Base-by-base conservation (phyloP, 2,797 vertebrate genomes). In the Danio albolineatus region DNA sequence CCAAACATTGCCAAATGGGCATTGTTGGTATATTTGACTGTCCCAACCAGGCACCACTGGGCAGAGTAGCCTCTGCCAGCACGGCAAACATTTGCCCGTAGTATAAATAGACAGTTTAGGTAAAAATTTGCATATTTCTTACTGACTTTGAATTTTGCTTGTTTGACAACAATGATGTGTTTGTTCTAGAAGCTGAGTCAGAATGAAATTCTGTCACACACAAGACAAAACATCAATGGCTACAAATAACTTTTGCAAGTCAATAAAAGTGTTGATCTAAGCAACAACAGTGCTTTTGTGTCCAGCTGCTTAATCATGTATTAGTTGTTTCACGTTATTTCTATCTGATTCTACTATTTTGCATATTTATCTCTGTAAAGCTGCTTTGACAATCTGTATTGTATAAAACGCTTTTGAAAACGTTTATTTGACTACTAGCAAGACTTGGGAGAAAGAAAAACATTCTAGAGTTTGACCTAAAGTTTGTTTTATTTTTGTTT, bases 401-500 rank as follows among this genome's bases (percentile, higher is more conserved):
- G n/a, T n/a, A n/a, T n/a, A n/a, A n/a, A 10, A 10, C 10, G 12
- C 3, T 8, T 14, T 4, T 51, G 14, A 51, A 51, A 10, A 51
- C 51, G 48, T 48, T 4, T 51, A 4, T 2, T 51, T 51, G 12
- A 38, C 13, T 5, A 5, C 10, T 44, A 4, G 8, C 0, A 28
- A 14, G 14, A 16, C 59, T 10, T 10, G 10, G 39, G 17, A 6
- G 39, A 39, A n/a, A 16, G 41, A 46, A 28, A 16, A 12, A 38
- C 51, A 28, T 46, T 53, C 7, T 64, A 12, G 70, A 46, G 62
- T 10, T 60, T 1, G 41, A 36, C 14, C 78, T 9, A 3, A 28
- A 28, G 3, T 28, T 3, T 60, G 6, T 82, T 72, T 12, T 80
- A 1, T 28, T 28, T 12, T 76, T 28, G 10, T 76, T 38, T 84